phyloP scores from a whole-genome alignment of 2,888 invertebrate species.

The Diarsia brunnea region DNA sequence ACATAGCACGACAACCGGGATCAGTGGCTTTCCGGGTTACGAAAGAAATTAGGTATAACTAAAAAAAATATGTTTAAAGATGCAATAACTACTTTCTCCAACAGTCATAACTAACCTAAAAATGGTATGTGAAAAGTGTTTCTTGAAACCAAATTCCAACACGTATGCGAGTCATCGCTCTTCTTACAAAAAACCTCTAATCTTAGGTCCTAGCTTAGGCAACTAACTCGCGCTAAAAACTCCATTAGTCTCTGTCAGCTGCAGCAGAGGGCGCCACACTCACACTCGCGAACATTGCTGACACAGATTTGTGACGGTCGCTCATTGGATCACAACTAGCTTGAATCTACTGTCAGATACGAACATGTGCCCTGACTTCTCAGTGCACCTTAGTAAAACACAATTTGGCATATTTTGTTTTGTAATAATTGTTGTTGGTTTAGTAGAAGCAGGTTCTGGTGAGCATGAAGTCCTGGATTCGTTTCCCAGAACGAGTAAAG shows the following conservation, averaged over 20 bases:
- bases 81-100: not conserved
- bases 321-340: constrained; percentile 22
- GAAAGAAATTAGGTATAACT: not conserved
- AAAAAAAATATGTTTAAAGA: not conserved
- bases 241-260: constrained; percentile 48
- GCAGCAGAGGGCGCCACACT: constrained; percentile 30
- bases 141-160: constrained; percentile 2
- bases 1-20: not conserved
- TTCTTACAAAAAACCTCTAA: constrained; percentile 16
- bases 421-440: not conserved
- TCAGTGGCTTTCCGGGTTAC: not conserved
- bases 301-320: constrained; percentile 34
- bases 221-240: constrained; percentile 18
- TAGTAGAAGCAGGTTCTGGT: not conserved
- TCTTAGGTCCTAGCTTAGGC: constrained; percentile 14
- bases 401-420: not conserved
- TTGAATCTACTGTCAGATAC: not conserved
- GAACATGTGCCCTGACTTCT: not conserved
- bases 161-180: constrained; percentile 7
- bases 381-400: not conserved
- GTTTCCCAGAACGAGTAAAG: not conserved
- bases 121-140: not conserved
- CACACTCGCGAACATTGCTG: constrained; percentile 15
- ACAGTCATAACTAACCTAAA: too few species aligned
- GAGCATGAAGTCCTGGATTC: not conserved